Percentiles rank a stretch among this genome's conserved stretches.
Conservation (phyloP, 35 echinoderm and acorn worm genomes). For the Holothuria glaberrima region DNA sequence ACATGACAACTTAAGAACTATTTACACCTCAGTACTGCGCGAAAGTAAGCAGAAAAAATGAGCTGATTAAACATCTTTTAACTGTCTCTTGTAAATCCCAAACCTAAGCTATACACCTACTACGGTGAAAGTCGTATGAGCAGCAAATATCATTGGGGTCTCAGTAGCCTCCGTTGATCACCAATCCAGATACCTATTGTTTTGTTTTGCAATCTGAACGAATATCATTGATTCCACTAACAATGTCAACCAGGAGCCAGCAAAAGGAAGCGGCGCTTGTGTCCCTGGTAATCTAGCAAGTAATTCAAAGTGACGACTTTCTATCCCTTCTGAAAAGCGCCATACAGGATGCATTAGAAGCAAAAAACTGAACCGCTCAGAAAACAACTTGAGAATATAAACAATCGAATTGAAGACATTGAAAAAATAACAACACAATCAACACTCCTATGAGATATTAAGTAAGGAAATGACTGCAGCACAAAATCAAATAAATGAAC, state of each 20-base stretch:
- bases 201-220: not conserved
- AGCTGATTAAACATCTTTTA: not conserved
- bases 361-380: not conserved
- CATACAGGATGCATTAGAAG: slow-evolving; percentile 8
- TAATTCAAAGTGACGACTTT: slow-evolving; percentile 21
- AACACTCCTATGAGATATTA: not conserved
- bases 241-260: slow-evolving; percentile 1
- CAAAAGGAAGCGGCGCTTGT: not conserved
- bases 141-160: not conserved
- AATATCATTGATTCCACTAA: not conserved
- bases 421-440: not conserved
- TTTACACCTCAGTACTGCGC: not conserved
- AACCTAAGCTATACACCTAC: slow-evolving; percentile 15
- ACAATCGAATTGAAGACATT: not conserved
- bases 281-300: slow-evolving; percentile 25
- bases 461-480: not conserved
- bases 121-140: not conserved
- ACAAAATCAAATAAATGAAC: slow-evolving; percentile 9
- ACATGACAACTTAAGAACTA: not conserved
- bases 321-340: not conserved
- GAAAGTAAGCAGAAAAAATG: not conserved
- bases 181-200: not conserved
- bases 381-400: slow-evolving; percentile 2
- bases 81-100: not conserved
- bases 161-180: not conserved